Evolutionary conservation across 2,797 vertebrate species (phyloP).

Genomic region (Pipistrellus nathusii): DNA sequence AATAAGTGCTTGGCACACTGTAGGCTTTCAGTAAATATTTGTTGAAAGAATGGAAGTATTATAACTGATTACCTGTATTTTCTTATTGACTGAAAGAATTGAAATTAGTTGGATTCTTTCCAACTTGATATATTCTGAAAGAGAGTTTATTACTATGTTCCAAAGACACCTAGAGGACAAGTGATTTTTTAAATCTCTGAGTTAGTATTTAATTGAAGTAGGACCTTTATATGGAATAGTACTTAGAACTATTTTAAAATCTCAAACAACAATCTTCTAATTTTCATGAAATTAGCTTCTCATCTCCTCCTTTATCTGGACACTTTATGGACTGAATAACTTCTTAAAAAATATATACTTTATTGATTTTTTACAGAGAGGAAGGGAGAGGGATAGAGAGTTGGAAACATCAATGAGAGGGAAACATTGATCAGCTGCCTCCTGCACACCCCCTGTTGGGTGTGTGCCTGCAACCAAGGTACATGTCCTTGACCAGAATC

Average conservation of each 20-base stretch:
- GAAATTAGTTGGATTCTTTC: slow-evolving; percentile 37
- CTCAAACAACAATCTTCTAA: neutral
- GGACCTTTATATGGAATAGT: neutral
- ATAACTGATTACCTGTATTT: slow-evolving; percentile 15
- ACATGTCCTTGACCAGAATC: too few species aligned
- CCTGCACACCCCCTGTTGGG: too few species aligned
- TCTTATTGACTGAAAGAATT: slow-evolving; percentile 37
- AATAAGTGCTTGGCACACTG: slow-evolving; percentile 7
- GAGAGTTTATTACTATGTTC: slow-evolving; percentile 23
- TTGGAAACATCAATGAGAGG: too few species aligned
- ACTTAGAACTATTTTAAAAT: neutral
- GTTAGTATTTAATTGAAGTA: slow-evolving; percentile 47
- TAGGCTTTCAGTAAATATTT: slow-evolving; percentile 44
- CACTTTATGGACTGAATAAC: neutral
- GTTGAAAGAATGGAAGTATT: slow-evolving; percentile 47
- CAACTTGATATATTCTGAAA: neutral
- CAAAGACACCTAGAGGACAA: slow-evolving; percentile 17
- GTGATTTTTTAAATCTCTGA: slow-evolving; percentile 12
- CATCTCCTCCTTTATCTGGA: neutral
- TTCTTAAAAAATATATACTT: neutral
- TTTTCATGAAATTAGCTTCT: neutral
- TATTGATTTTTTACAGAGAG: too few species aligned
- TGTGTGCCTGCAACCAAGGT: too few species aligned
- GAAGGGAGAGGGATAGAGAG: too few species aligned
- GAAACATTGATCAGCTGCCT: too few species aligned